Evolutionary conservation across 2,888 invertebrate species (phyloP), one percentile per base, ranked within the genome.

Genomic region (Chironomus tentans): DNA sequence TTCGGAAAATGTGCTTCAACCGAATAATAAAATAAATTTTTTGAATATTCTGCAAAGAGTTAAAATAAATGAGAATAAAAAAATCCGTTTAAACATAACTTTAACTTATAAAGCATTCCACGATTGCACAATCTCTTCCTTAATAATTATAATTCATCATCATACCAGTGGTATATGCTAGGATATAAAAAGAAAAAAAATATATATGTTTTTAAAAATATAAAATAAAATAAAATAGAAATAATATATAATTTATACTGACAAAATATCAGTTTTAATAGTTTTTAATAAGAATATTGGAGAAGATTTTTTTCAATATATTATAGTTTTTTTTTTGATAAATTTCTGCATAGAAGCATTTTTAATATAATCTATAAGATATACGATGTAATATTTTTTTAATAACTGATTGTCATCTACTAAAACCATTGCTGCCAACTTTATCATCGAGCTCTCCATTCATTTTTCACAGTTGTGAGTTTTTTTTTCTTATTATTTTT

Each of bases 331-430:
- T 28, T 68, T 68, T 56, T 56, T 56, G 15, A 56, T 18, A 38
- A 38, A 38, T 21, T 21, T 70, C 21, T 73, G 61, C 62, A 50
- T 73, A 62, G 24, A 61, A 71, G 71, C 71, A 56, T 71, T 71
- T 62, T 68, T 22, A 71, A 48, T 71, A 71, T 71, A 47, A 70
- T 70, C 70, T 70, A 71, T 71, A 22, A 21, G 48, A 48, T 56
- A 56, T 38, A 38, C 56, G 22, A 71, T 71, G 47, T 56, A 71
- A 56, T 73, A 47, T 73, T 62, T 56, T 56, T 70, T 48, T 50
- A 10, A 28, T 12, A 38, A 73, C 61, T 73, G 72, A 73, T 73
- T 73, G 72, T 73, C 72, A 73, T 73, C 72, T 61, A 62, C 72
- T 28, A 38, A 56, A 62, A 73, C 72, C 62, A 73, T 73, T 73